These are phyloP conservation scores for Ichneumon xanthorius DNA, from an alignment of 2,888 invertebrate species.

Conservation along the genomic window DNA sequence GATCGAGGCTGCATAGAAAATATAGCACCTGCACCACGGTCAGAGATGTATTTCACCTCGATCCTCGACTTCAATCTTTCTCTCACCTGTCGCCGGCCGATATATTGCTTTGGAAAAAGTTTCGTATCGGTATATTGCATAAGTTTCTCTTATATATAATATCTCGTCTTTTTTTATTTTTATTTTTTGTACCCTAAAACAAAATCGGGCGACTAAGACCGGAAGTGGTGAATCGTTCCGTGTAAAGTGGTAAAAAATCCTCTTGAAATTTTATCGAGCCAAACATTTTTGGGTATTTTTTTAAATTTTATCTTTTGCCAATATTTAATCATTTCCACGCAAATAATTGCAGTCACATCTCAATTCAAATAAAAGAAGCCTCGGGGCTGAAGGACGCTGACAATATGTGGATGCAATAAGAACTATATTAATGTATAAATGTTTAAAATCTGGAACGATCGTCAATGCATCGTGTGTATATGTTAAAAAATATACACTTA, in stretches of 20 bases:
- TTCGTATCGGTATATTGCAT: background rate
- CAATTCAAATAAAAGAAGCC: too few species aligned
- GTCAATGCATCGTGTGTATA: too few species aligned
- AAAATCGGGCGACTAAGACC: background rate
- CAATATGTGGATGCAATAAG: too few species aligned
- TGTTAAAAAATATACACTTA: too few species aligned
- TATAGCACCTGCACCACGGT: constrained; percentile 12
- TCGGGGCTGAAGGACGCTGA: too few species aligned
- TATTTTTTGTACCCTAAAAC: background rate
- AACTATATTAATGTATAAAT: too few species aligned
- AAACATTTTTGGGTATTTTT: too few species aligned
- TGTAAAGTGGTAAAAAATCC: background rate
- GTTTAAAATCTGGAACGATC: too few species aligned
- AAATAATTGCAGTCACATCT: too few species aligned
- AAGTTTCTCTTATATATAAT: background rate
- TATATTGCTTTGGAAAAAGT: background rate
- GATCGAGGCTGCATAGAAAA: constrained; percentile 39
- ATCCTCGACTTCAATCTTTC: constrained; percentile 44
- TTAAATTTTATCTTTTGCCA: background rate
- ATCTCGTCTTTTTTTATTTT: background rate
- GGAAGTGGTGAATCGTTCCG: background rate
- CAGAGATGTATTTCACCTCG: constrained; percentile 53
- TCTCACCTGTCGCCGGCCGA: constrained; percentile 39
- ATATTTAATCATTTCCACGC: background rate
- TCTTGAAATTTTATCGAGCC: background rate